phyloP scores from a whole-genome alignment of 2,113 vertebrate species.

The Pampusana beccarii region DNA sequence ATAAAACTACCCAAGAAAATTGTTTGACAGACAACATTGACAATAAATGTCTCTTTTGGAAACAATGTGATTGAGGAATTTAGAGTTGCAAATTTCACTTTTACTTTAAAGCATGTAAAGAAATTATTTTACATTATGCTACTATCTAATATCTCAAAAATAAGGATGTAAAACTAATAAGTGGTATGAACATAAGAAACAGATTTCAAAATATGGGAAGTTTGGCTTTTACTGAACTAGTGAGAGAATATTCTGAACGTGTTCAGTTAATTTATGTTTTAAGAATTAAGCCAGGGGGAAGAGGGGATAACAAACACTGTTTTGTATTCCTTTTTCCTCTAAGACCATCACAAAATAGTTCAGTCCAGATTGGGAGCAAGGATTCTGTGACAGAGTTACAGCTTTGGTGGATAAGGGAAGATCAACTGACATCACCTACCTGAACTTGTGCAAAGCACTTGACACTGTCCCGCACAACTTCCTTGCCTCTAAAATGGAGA shows the following conservation, averaged over 20 bases:
- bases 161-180: background rate
- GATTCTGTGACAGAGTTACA: background rate
- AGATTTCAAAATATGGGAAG: background rate
- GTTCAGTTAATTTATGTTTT: background rate
- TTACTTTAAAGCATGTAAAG: background rate
- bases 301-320: background rate
- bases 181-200: background rate
- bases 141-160: background rate
- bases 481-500: too few species aligned
- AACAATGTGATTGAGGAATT: background rate
- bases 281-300: background rate
- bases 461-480: too few species aligned
- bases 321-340: background rate
- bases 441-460: too few species aligned
- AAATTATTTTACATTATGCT: background rate
- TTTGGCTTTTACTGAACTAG: background rate
- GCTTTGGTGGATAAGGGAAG: background rate
- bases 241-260: background rate
- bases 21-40: background rate
- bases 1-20: background rate
- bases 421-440: background rate
- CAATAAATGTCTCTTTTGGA: background rate
- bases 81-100: background rate
- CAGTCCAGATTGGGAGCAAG: background rate
- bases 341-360: background rate